Conservation (phyloP, 2,888 invertebrate genomes). For the Cheiracanthium punctorium region DNA sequence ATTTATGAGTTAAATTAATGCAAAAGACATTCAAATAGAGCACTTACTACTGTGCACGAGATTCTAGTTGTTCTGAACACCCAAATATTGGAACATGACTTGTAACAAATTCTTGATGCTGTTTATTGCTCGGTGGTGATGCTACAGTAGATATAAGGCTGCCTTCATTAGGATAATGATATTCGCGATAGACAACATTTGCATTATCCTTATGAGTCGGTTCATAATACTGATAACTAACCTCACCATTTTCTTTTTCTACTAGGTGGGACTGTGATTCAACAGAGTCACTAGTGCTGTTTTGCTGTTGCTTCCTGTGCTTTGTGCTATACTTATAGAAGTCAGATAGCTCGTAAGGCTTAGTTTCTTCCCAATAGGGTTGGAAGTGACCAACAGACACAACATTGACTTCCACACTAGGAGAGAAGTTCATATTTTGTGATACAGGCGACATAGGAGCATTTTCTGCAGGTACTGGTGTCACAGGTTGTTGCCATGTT, state of each 20-base stretch:
- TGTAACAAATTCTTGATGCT: constrained; percentile 36
- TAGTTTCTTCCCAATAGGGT: constrained; percentile 91
- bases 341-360: constrained; percentile 98
- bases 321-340: constrained; percentile 98
- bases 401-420: constrained; percentile 76
- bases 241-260: constrained; percentile 1
- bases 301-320: constrained; percentile 81
- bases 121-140: neutral
- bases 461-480: constrained; percentile 8
- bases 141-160: neutral
- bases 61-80: constrained; percentile 27
- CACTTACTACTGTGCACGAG: constrained; percentile 43
- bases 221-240: constrained; percentile 22
- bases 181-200: neutral
- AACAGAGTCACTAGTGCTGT: neutral
- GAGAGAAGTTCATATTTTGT: constrained; percentile 38
- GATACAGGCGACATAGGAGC: constrained; percentile 18
- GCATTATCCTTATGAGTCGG: neutral
- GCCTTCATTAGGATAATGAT: neutral
- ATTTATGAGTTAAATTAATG: too few species aligned
- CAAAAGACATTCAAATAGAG: neutral
- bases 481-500: constrained; percentile 23
- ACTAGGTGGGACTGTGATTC: neutral
- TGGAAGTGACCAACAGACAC: constrained; percentile 92
- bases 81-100: constrained; percentile 47